phyloP scores from a whole-genome alignment of 2,888 invertebrate species.

The Nowickia ferox region DNA sequence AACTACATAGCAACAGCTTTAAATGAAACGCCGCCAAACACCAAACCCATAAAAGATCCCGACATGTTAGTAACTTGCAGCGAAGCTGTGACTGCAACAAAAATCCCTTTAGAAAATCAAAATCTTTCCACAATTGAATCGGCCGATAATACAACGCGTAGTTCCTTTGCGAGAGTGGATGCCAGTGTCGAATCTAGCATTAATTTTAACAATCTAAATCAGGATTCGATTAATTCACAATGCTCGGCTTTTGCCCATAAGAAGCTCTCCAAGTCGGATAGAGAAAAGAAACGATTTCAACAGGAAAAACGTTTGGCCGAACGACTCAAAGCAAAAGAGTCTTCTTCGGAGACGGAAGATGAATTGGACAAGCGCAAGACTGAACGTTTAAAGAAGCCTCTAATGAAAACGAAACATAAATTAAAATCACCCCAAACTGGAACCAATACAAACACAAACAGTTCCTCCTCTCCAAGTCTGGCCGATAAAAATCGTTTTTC shows the following conservation, averaged over 20 bases:
- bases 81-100: slow-evolving; percentile 7
- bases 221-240: slow-evolving; percentile 67
- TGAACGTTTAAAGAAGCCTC: slow-evolving; percentile 78
- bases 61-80: slow-evolving; percentile 50
- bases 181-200: slow-evolving; percentile 68
- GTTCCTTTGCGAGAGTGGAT: slow-evolving; percentile 56
- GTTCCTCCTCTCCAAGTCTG: slow-evolving; percentile 67
- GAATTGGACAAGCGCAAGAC: slow-evolving; percentile 78
- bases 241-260: slow-evolving; percentile 73
- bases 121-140: slow-evolving; percentile 67
- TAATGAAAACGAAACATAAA: slow-evolving; percentile 74
- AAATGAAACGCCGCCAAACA: slow-evolving; percentile 29
- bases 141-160: slow-evolving; percentile 66
- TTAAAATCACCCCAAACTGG: slow-evolving; percentile 42
- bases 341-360: slow-evolving; percentile 84
- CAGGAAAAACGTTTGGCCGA: slow-evolving; percentile 81
- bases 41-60: slow-evolving; percentile 58
- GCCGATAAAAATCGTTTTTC: slow-evolving; percentile 73
- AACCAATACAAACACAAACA: slow-evolving; percentile 47
- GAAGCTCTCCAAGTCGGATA: slow-evolving; percentile 79
- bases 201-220: slow-evolving; percentile 62
- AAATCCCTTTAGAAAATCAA: slow-evolving; percentile 42
- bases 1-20: slow-evolving; percentile 39
- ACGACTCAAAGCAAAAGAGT: slow-evolving; percentile 81
- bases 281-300: slow-evolving; percentile 81